Evolutionary conservation across 2,888 invertebrate genomes (phyloP).

Genomic region (Mesodorylaimus sp.): DNA sequence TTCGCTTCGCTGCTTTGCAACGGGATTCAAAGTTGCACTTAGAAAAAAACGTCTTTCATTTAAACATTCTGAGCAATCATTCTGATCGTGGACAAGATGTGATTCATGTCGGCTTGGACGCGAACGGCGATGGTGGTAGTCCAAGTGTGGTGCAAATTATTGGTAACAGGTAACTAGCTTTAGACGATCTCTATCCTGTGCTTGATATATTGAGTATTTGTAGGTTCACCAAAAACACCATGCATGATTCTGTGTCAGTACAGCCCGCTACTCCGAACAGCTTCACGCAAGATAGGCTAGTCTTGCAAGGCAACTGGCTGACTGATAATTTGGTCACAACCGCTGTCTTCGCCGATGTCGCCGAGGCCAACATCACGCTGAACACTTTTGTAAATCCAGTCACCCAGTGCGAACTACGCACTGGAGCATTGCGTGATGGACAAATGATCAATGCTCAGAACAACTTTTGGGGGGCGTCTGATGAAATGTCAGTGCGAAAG

Average conservation of each 20-base stretch:
- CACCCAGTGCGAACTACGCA: conserved; percentile 5
- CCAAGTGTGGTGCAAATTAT: too few species aligned
- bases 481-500: not conserved
- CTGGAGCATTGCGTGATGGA: conserved; percentile 1
- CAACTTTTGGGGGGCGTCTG: conserved; percentile 2
- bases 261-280: not conserved
- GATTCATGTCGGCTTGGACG: too few species aligned
- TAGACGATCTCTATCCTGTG: too few species aligned
- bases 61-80: not conserved
- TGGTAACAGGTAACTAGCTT: too few species aligned
- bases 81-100: too few species aligned
- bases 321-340: not conserved
- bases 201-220: too few species aligned
- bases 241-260: conserved; percentile 1
- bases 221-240: conserved; percentile 2
- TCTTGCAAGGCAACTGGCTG: not conserved
- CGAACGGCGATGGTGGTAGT: too few species aligned
- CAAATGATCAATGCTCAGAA: not conserved
- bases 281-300: not conserved
- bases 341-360: not conserved
- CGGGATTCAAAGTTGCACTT: not conserved
- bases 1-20: not conserved
- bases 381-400: conserved; percentile 3
- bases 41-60: not conserved
- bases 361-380: not conserved